Conservation (phyloP, 2,797 vertebrate genomes). For the Gorsachius magnificus region DNA sequence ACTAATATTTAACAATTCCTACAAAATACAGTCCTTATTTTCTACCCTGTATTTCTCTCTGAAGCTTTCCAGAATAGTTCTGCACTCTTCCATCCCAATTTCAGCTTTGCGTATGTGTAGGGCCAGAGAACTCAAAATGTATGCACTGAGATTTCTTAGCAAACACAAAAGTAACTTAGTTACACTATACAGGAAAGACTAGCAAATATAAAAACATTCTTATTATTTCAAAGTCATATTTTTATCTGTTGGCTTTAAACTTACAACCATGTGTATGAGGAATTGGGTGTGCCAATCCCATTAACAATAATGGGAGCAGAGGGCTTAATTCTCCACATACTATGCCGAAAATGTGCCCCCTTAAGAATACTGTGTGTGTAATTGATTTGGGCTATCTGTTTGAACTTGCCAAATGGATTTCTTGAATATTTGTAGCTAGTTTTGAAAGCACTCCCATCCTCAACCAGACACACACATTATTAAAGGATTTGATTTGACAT, state of each 20-base stretch:
- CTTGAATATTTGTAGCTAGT: slow-evolving; percentile 74
- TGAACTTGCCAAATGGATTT: slow-evolving; percentile 77
- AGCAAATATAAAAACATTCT: slow-evolving; percentile 15
- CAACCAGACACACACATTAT: slow-evolving; percentile 75
- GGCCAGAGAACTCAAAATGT: background rate
- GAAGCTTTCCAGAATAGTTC: background rate
- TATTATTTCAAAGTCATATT: slow-evolving; percentile 19
- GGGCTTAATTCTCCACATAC: slow-evolving; percentile 43
- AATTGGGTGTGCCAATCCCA: slow-evolving; percentile 47
- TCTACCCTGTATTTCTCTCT: background rate
- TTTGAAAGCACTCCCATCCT: slow-evolving; percentile 73
- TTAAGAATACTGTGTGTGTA: slow-evolving; percentile 51
- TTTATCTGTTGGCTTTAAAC: slow-evolving; percentile 45
- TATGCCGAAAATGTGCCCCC: slow-evolving; percentile 62
- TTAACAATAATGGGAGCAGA: slow-evolving; percentile 50
- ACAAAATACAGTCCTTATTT: background rate
- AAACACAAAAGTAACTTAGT: background rate
- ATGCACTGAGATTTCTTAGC: background rate
- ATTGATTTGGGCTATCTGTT: slow-evolving; percentile 76
- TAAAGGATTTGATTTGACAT: slow-evolving; percentile 79
- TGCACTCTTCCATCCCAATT: background rate
- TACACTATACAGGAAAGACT: background rate
- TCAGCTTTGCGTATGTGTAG: background rate
- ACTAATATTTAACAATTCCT: background rate
- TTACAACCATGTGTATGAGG: slow-evolving; percentile 9